Evolutionary conservation across 2,797 vertebrate genomes (phyloP).

Genomic region (Anas acuta): DNA sequence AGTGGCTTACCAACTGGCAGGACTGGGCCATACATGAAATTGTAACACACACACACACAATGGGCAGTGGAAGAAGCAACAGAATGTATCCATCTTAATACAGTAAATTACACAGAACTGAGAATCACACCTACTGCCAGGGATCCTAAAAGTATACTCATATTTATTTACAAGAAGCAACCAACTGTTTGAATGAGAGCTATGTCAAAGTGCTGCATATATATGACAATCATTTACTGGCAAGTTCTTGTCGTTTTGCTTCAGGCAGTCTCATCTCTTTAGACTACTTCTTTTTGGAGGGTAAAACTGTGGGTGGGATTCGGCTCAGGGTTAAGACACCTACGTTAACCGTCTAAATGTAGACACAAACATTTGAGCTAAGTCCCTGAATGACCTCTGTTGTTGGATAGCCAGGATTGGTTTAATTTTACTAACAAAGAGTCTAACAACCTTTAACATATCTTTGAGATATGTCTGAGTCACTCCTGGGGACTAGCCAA

Average conservation of each 20-base stretch:
- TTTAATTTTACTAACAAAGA: conserved; percentile 1
- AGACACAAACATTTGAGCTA: conserved; percentile 6
- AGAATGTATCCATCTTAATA: background rate
- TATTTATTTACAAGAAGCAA: conserved; percentile 27
- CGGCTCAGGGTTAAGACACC: conserved; percentile 47
- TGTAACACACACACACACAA: background rate
- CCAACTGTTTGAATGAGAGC: conserved; percentile 18
- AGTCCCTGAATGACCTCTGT: background rate
- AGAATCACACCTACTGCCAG: background rate
- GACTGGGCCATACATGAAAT: background rate
- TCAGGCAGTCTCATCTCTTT: conserved; percentile 30
- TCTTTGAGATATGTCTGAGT: background rate
- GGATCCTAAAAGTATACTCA: background rate
- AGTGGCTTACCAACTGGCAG: background rate
- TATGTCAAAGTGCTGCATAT: conserved; percentile 32
- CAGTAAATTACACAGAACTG: background rate
- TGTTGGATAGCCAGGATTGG: background rate
- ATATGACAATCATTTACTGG: conserved; percentile 33
- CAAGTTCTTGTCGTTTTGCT: conserved; percentile 40
- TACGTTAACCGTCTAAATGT: conserved; percentile 42
- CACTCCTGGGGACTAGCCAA: background rate
- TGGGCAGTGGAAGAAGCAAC: background rate
- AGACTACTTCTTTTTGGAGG: conserved; percentile 14
- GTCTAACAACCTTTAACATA: background rate
- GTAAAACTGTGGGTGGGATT: conserved; percentile 28